Evolutionary conservation across 2,888 invertebrate genomes (phyloP), one percentile per base, ranked within the genome.

Genomic region (Caenorhabditis sp.): DNA sequence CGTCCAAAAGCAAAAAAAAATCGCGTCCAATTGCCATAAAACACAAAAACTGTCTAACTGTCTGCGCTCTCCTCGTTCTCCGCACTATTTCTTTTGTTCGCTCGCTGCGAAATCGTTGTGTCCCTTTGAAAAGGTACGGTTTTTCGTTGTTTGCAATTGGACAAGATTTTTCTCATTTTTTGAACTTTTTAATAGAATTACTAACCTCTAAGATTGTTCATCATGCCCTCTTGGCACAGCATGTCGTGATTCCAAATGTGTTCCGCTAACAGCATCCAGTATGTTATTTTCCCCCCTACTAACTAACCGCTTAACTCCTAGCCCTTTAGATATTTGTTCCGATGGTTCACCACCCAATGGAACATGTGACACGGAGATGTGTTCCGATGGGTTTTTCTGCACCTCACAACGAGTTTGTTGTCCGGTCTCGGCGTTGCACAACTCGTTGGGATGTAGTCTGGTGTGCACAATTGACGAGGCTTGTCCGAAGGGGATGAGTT

Each of bases 401-500:
- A 77, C 77, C 5, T 61, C 76, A 4, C 76, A 81, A 62, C 67
- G 67, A 23, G 76, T 78, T n/a, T 81, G 81, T 43, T 81, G 81
- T 53, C 70, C 71, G 14, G 60, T 59, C n/a, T 65, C 69, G 24
- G 69, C 67, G 21, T 63, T 69, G 3, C 64, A 67, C 51, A 37
- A 66, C 0, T 63, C 70, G 5, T 50, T 62, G 17, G 55, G 75
- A 53, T 79, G 77, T 23, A 64, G 65, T 21, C 62, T 68, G 49
- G 60, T 62, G 12, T 79, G 79, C 61, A 70, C 77, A 14, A 71
- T 79, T 61, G 70, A 75, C 50, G 73, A 71, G 49, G 66, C 73
- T 1, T 81, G 81, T 43, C 76, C 81, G 1, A 57, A 76, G 57
- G 70, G 73, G 53, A 65, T 76, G 61, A 54, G 66, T 17, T 81